These are phyloP conservation scores for Schizotus pectinicornis DNA, from an alignment of 2,888 invertebrate genomes.

Conservation along the genomic window DNA sequence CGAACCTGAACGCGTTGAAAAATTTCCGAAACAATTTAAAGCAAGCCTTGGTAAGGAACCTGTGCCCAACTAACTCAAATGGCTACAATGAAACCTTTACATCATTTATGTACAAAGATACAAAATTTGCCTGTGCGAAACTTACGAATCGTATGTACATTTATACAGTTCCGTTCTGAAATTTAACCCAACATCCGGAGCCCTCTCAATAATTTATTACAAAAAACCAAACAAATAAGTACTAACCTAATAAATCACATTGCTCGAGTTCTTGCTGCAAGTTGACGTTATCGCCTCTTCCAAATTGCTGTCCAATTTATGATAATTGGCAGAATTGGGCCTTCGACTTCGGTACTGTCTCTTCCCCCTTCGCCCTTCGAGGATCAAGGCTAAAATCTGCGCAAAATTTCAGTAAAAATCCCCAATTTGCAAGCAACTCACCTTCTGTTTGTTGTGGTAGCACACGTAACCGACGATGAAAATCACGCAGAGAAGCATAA, in stretches of 20 bases:
- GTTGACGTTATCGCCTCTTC: slow-evolving; percentile 72
- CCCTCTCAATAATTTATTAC: slow-evolving; percentile 10
- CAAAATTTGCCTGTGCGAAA: slow-evolving; percentile 11
- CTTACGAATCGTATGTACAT: slow-evolving; percentile 22
- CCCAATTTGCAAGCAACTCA: slow-evolving; percentile 53
- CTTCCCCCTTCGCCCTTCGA: slow-evolving; percentile 64
- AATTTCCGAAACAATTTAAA: neutral
- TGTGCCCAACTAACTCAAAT: neutral
- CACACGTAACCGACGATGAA: slow-evolving; percentile 68
- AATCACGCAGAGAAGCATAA: slow-evolving; percentile 66
- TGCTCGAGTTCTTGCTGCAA: slow-evolving; percentile 62
- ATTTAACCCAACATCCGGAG: slow-evolving; percentile 8
- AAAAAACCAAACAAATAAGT: slow-evolving; percentile 24
- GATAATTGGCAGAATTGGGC: slow-evolving; percentile 68
- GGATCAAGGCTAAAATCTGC: slow-evolving; percentile 68
- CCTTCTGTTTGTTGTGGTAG: slow-evolving; percentile 70
- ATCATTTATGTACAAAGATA: slow-evolving; percentile 18
- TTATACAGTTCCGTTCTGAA: neutral
- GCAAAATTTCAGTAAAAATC: slow-evolving; percentile 38
- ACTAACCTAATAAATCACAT: slow-evolving; percentile 62
- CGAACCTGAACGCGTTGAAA: no score
- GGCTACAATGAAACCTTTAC: no score
- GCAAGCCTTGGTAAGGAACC: neutral
- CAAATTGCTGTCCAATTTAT: slow-evolving; percentile 70
- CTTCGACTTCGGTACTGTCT: slow-evolving; percentile 60